Base-by-base conservation (phyloP, 2,113 vertebrate genomes). In the Periophthalmodon schlosseri region DNA sequence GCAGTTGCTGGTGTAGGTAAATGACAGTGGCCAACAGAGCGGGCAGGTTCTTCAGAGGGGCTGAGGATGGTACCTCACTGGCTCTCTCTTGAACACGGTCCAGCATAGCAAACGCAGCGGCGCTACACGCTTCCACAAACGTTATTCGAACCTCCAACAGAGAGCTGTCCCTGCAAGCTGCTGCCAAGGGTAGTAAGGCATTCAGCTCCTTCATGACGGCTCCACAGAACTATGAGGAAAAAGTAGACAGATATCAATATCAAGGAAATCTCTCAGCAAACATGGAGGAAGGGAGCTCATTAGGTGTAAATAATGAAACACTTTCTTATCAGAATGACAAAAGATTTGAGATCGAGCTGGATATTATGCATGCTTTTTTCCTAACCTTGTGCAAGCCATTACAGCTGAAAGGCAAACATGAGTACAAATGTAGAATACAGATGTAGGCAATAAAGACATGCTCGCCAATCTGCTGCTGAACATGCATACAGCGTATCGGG, bases 151-250 rank as follows among this genome's bases (percentile, higher is more conserved):
- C 96, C 84, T 96, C 95, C 89, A 95, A 94, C 78, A 97, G 92
- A 81, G 91, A 92, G 85, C 91, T 93, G 78, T 95, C 95, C 76
- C 91, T 91, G 93, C 95, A 96, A 70, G 94, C 95, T 86, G 94
- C 86, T 80, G 96, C 97, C 91, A 99, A 82, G 50, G 96, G 96
- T 84, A 98, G 95, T 77, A 98, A 89, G 72, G 91, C 91, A 89
- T 99, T 96, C 71, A 96, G 89, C 83, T 97, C 95, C 84, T 94
- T 93, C 90, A 95, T 84, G 91, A 98, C 91, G 74, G 95, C 94
- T 90, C 88, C 93, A 89, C 96, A 97, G 93, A 98, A 98, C 97
- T 99, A 90, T 72, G 10, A 69, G 81, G 81, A 91, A 92, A 91
- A 69, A 57, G 79, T 34, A 85, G 89, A 82, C 54, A 72, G 7